Base-by-base conservation (phyloP, 2,113 vertebrate species). In the Terrapene triunguis region DNA sequence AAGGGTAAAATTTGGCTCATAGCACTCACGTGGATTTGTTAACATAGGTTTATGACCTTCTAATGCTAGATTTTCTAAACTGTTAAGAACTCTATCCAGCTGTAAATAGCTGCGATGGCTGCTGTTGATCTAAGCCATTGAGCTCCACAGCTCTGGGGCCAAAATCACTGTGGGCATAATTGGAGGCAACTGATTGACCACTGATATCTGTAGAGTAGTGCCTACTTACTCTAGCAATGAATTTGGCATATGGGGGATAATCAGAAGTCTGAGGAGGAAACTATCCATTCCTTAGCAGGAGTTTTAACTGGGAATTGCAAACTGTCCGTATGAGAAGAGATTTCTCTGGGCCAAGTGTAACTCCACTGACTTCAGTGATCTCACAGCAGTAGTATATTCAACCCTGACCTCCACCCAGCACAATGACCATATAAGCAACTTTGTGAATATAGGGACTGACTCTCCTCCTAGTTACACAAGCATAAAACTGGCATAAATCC, bases 31-130 rank as follows among this genome's bases (percentile, higher is more conserved):
- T 95, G 86, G 29, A 69, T 97, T 96, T 95, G 89, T 96, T 94
- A 95, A 92, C 74, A 8, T 8, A 93, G 89, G 89, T 96, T 97
- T 96, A 93, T 96, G 90, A 84, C 92, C 94, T 95, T 84, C 90
- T 93, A 93, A 96, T 98, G 85, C 83, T 93, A 80, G 87, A 95
- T 84, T 84, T 90, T 95, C 89, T 93, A 6, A 92, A 95, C 0
- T 69, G 82, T 94, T 95, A 74, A 93, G 93, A 83, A 72, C 84
- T 95, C 82, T 93, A n/a, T 92, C 88, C 84, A 88, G 84, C 55
- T 93, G 80, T 86, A 97, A 97, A 97, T 94, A 96, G 92, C 85
- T 95, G 89, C 88, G 89, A 50, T 59, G 85, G 85, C 69, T 95
- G 78, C 85, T 96, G 72, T 87, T 92, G 90, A 76, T 89, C 38